A percentile compares a stretch with the other conserved stretches of the same genome.
Evolutionary conservation across 2,888 invertebrate species (phyloP).

Genomic region (Drosophila pullipes): DNA sequence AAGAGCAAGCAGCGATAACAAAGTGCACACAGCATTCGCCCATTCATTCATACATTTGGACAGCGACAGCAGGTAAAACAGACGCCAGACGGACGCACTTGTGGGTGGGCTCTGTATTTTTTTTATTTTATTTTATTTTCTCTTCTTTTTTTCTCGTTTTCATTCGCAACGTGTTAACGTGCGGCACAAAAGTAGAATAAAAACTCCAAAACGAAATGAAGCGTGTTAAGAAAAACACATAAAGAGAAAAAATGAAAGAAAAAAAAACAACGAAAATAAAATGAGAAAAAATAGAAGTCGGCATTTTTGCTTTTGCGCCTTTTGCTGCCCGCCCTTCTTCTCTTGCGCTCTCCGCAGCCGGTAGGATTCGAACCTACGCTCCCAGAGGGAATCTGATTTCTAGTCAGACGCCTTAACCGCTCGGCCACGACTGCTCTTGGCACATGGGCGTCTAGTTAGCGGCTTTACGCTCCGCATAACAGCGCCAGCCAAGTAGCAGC

Average conservation of each 20-base stretch:
- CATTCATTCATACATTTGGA: conserved; percentile 70
- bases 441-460: conserved; percentile 46
- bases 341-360: conserved; percentile 41
- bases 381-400: conserved; percentile 85
- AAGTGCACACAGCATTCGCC: conserved; percentile 67
- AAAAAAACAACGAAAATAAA: background rate
- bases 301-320: background rate
- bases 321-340: background rate
- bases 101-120: conserved; percentile 70
- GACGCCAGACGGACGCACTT: conserved; percentile 61
- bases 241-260: background rate
- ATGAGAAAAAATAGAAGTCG: conserved; percentile 16
- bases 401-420: conserved; percentile 85
- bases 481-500: conserved; percentile 11
- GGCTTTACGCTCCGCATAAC: conserved; percentile 47
- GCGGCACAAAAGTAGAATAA: conserved; percentile 35
- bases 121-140: background rate
- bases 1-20: conserved; percentile 38
- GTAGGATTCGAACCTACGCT: conserved; percentile 84
- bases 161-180: conserved; percentile 37
- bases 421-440: conserved; percentile 83
- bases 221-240: conserved; percentile 31
- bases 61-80: conserved; percentile 54
- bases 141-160: background rate
- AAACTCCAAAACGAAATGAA: conserved; percentile 50